Base-by-base conservation (phyloP, 2,888 invertebrate genomes). In the Anaspis maculata region DNA sequence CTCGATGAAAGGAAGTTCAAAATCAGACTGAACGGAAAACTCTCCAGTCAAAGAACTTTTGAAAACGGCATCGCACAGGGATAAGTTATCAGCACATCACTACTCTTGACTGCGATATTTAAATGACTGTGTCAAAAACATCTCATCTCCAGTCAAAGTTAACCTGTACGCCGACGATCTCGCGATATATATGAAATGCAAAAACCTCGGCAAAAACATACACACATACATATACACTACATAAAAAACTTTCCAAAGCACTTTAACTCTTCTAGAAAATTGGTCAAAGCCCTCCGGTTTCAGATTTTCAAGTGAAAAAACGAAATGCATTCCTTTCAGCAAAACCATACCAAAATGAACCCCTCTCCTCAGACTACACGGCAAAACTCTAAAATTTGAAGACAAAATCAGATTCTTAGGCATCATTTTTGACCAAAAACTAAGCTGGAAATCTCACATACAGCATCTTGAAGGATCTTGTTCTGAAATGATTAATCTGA, bases 401-500 rank as follows among this genome's bases (percentile, higher is more conserved):
- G 15, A 34, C 2, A 9, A 24, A 3, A n/a, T 28, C 9, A 16
- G 13, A 3, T 32, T 32, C 21, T 19, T 32, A 9, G 32, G 27
- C 6, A 19, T 32, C 10, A 32, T 19, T 6, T 32, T 32, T 12
- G 19, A 32, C 13, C 3, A 7, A 21, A 27, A 21, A 15, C 6
- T 32, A 4, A 32, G 16, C 14, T 32, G 32, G 27, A 2, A 19
- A 12, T 13, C 13, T 16, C 27, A 32, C 12, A 7, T 32, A 5
- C 16, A 26, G 7, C 12, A 32, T 13, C 12, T 26, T 7, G 29
- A 34, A 24, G 9, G 6, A 9, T 15, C 22, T n/a, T 34, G 29
- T 13, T 13, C 10, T 2, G 25, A 25, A 11, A 3, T 11, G 2
- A 7, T 34, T 10, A 24, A 25, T 9, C 4, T 34, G 9, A 22